Conservation (phyloP, 2,113 vertebrate species). For the Piaya cayana region DNA sequence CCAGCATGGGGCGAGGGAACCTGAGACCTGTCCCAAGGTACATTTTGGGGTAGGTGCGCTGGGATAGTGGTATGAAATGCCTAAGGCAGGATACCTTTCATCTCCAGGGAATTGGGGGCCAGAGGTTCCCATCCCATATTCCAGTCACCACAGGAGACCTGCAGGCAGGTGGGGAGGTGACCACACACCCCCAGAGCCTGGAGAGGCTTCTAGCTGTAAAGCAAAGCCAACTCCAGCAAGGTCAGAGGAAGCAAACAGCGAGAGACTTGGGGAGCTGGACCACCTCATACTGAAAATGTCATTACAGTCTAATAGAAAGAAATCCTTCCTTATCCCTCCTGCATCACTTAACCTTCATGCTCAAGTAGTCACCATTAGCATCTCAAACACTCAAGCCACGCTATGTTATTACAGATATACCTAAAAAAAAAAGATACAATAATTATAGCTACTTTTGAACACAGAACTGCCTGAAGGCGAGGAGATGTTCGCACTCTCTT, state of each 20-base stretch:
- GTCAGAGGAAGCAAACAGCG: not conserved
- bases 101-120: not conserved
- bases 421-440: not conserved
- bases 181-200: accelerated
- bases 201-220: not conserved
- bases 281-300: not conserved
- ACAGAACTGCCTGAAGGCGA: not conserved
- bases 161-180: not conserved
- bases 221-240: not conserved
- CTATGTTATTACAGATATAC: not conserved
- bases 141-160: not conserved
- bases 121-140: not conserved
- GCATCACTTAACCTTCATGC: slow-evolving; percentile 56
- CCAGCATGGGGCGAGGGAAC: not conserved
- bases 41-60: not conserved
- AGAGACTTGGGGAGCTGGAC: not conserved
- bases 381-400: not conserved
- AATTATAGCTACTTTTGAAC: slow-evolving; percentile 16
- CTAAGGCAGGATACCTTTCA: not conserved
- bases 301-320: not conserved
- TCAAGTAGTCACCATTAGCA: slow-evolving; percentile 9
- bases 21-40: not conserved
- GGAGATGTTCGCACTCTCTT: not conserved
- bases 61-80: not conserved
- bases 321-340: slow-evolving; percentile 25